Evolutionary conservation across 2,113 vertebrate species (phyloP).

Genomic region (Pagrus major): DNA sequence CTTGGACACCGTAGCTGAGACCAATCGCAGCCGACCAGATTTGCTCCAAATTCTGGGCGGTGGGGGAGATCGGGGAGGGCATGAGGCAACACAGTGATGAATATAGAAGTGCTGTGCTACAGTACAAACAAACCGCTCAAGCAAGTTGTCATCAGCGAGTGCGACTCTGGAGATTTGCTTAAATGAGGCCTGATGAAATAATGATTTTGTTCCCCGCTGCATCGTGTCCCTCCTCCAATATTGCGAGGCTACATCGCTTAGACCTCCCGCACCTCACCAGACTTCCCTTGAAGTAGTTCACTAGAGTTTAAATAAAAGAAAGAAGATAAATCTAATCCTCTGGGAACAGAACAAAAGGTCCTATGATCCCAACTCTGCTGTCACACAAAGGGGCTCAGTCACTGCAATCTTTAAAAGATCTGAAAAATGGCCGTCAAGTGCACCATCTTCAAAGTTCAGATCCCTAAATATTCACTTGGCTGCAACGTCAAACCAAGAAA

Average conservation of each 20-base stretch:
- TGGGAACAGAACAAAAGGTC: neutral
- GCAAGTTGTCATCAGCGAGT: neutral
- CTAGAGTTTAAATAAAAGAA: neutral
- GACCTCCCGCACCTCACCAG: neutral
- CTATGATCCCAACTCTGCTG: neutral
- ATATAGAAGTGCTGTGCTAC: conserved; percentile 8
- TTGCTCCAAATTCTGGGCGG: neutral
- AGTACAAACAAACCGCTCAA: conserved; percentile 14
- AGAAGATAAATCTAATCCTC: neutral
- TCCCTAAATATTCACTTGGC: neutral
- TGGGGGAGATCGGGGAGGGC: conserved; percentile 12
- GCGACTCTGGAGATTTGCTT: neutral
- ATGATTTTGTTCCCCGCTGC: neutral
- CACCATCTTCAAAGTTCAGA: neutral
- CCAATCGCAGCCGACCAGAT: conserved; percentile 45
- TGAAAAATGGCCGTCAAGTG: neutral
- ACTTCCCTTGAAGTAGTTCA: neutral
- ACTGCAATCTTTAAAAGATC: neutral
- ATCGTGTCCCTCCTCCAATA: neutral
- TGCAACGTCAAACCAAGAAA: neutral
- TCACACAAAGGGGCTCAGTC: neutral
- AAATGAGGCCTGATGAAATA: conserved; percentile 11
- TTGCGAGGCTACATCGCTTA: neutral
- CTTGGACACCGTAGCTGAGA: conserved; percentile 43
- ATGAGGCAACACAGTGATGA: neutral